Evolutionary conservation across 2,113 vertebrate species (phyloP).

Genomic region (Murina feae): DNA sequence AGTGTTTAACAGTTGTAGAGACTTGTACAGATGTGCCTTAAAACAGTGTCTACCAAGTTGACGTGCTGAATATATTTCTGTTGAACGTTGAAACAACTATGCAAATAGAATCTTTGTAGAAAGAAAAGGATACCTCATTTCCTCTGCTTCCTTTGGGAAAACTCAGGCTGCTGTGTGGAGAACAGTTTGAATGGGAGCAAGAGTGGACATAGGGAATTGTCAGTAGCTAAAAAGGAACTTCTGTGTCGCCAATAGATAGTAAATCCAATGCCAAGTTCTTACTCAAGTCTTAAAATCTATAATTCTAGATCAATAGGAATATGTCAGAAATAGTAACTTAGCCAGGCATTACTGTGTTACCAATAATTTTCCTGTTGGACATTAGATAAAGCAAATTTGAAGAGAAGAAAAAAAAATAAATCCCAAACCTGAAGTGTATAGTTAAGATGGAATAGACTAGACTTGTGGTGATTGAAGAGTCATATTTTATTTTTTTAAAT

Average conservation of each 20-base stretch:
- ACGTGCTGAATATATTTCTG: neutral
- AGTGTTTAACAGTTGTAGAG: neutral
- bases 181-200: neutral
- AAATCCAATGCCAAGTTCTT: neutral
- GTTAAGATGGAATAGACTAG: constrained; percentile 37
- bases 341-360: neutral
- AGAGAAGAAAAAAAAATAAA: constrained; percentile 2
- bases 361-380: constrained; percentile 30
- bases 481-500: no score
- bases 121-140: neutral
- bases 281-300: neutral
- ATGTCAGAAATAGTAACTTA: neutral
- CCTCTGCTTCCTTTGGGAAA: neutral
- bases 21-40: neutral
- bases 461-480: neutral
- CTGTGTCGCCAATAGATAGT: neutral
- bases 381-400: constrained; percentile 39
- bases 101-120: constrained; percentile 21
- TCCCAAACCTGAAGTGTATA: neutral
- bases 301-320: neutral
- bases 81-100: neutral
- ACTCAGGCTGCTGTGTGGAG: neutral
- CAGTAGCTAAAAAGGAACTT: neutral
- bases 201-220: neutral
- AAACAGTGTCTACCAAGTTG: neutral